These are phyloP conservation scores for Phrynosoma blainvillii DNA, from an alignment of 2,113 vertebrate species.

Conservation along the genomic window DNA sequence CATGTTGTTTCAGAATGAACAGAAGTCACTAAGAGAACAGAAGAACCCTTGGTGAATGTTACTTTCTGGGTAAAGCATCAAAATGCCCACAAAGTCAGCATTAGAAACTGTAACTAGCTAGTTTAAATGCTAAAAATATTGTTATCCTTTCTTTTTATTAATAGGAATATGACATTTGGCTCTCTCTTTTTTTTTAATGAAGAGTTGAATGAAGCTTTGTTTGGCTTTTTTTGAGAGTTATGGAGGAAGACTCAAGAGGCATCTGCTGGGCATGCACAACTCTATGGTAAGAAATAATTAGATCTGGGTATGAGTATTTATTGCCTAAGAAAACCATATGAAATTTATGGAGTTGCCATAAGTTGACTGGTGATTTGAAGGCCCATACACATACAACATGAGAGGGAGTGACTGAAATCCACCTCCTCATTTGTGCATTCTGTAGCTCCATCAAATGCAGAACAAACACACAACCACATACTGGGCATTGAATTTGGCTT, in stretches of 20 bases:
- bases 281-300: not conserved
- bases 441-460: not conserved
- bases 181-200: constrained; percentile 27
- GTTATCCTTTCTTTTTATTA: constrained; percentile 4
- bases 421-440: not conserved
- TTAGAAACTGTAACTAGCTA: constrained; percentile 36
- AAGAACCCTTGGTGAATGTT: constrained; percentile 48
- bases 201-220: not conserved
- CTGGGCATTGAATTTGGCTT: not conserved
- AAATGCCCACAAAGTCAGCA: constrained; percentile 52
- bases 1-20: constrained; percentile 4
- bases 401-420: not conserved
- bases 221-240: not conserved
- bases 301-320: not conserved
- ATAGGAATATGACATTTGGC: constrained; percentile 25
- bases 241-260: not conserved
- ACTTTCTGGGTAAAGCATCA: constrained; percentile 43
- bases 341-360: too few relatives aligned
- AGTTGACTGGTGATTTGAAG: too few relatives aligned
- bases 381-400: too few relatives aligned
- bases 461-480: not conserved
- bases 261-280: not conserved
- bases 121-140: constrained; percentile 40
- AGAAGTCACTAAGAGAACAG: constrained; percentile 14
- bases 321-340: too few relatives aligned